Conservation (phyloP, 2,113 vertebrate genomes). For the Typhlomys cinereus region DNA sequence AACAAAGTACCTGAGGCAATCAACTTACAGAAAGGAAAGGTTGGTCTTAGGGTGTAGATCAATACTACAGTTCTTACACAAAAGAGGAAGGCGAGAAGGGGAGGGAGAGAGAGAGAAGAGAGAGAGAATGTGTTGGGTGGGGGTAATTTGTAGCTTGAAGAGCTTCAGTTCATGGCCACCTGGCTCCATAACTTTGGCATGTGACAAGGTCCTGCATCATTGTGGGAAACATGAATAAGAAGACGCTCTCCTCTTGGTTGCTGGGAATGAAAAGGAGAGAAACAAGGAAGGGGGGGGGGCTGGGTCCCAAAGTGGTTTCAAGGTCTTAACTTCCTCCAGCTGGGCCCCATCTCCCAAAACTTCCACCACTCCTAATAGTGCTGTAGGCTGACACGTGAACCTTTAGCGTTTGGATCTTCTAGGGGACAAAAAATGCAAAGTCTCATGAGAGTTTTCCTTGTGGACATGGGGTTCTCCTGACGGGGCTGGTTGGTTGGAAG, state of each 20-base stretch:
- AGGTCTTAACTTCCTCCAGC: background rate
- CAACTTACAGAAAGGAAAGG: background rate
- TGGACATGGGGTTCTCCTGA: accelerated
- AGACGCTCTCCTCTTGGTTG: background rate
- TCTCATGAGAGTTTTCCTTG: accelerated
- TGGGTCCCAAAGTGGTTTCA: too few relatives aligned
- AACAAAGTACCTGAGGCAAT: background rate
- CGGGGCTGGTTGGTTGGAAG: accelerated
- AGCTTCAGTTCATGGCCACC: too few relatives aligned
- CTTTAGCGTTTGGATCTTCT: too few relatives aligned
- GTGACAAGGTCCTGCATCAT: too few relatives aligned
- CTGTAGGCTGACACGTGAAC: background rate
- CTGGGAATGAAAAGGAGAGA: background rate
- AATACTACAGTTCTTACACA: too few relatives aligned
- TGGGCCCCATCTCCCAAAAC: background rate
- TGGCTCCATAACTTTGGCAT: background rate
- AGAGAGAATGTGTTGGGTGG: background rate
- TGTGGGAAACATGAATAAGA: background rate
- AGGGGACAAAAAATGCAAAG: background rate
- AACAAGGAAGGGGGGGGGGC: background rate
- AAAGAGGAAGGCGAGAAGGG: background rate
- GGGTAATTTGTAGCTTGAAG: too few relatives aligned
- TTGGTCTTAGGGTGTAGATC: background rate
- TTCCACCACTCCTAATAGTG: background rate
- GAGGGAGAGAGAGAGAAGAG: background rate